Evolutionary conservation across 1,140 invertebrate genomes (phyloP).

Genomic region (Artemia franciscana): DNA sequence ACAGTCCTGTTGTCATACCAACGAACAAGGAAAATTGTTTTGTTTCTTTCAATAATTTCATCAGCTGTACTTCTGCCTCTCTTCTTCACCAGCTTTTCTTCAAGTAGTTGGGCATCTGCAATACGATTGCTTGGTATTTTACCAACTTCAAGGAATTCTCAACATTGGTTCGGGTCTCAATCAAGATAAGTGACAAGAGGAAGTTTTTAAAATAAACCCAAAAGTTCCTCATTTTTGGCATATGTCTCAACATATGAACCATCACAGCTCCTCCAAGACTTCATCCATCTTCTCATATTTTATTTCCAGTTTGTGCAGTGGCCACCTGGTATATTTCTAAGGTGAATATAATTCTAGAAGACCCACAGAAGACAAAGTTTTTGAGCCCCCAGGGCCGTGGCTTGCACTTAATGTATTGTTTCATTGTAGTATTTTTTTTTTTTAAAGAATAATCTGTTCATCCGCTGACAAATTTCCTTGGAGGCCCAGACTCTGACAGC

Average conservation of each 20-base stretch:
- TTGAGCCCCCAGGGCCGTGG: constrained; percentile 13
- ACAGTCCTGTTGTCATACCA: constrained; percentile 21
- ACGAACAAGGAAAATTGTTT: constrained; percentile 17
- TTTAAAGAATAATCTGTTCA: constrained; percentile 17
- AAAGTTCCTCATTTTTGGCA: constrained; percentile 7
- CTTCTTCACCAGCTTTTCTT: constrained; percentile 19
- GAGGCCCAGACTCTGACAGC: constrained; percentile 13
- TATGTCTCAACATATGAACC: constrained; percentile 12
- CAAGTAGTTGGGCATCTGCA: constrained; percentile 16
- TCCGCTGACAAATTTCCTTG: constrained; percentile 14
- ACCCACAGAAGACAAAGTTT: constrained; percentile 9
- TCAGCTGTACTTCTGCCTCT: constrained; percentile 18
- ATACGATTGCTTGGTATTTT: constrained; percentile 19
- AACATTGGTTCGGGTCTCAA: constrained; percentile 18
- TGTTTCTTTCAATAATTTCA: constrained; percentile 16
- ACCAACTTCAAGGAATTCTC: constrained; percentile 19
- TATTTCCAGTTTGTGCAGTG: constrained; percentile 13
- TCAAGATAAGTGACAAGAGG: constrained; percentile 19
- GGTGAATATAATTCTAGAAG: constrained; percentile 13
- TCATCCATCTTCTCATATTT: constrained; percentile 10
- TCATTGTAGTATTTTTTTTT: constrained; percentile 13
- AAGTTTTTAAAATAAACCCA: constrained; percentile 13
- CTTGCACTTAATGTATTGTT: constrained; percentile 15
- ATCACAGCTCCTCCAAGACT: constrained; percentile 12
- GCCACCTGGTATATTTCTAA: constrained; percentile 16